phyloP scores from a whole-genome alignment of 2,888 invertebrate genomes.

The Adelphocoris suturalis region DNA sequence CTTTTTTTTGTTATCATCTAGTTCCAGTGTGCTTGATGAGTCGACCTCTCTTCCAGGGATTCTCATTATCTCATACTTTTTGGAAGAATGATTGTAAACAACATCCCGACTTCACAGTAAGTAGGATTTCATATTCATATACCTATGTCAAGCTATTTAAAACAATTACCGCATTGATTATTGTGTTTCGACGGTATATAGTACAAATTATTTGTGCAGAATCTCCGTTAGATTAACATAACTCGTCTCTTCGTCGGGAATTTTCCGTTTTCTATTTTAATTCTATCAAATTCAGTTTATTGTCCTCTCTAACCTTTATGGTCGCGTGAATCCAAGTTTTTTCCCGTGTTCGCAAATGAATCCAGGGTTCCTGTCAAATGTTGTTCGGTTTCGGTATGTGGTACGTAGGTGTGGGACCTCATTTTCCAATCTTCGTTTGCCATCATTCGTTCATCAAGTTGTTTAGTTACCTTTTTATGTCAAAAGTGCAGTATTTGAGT shows the following conservation, averaged over 20 bases:
- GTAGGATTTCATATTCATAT: background rate
- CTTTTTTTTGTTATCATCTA: slow-evolving; percentile 49
- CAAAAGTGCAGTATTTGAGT: too few relatives aligned
- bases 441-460: background rate
- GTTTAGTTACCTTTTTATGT: too few relatives aligned
- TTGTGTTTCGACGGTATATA: too few relatives aligned
- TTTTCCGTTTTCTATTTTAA: background rate
- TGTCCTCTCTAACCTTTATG: too few relatives aligned
- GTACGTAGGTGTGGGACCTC: background rate
- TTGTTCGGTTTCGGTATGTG: background rate
- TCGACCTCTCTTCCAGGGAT: slow-evolving; percentile 30
- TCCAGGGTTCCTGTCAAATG: background rate
- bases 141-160: too few relatives aligned
- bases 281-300: background rate
- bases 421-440: background rate
- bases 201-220: background rate
- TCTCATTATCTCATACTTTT: background rate
- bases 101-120: slow-evolving; percentile 7
- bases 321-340: too few relatives aligned
- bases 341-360: background rate
- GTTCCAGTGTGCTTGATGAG: slow-evolving; percentile 40
- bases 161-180: too few relatives aligned
- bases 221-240: slow-evolving; percentile 16
- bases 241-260: background rate
- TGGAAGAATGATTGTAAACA: slow-evolving; percentile 1